A percentile compares a stretch with the other conserved stretches of the same genome.
phyloP scores from a whole-genome alignment of 1,140 invertebrate genomes.

The Drosophila varians region DNA sequence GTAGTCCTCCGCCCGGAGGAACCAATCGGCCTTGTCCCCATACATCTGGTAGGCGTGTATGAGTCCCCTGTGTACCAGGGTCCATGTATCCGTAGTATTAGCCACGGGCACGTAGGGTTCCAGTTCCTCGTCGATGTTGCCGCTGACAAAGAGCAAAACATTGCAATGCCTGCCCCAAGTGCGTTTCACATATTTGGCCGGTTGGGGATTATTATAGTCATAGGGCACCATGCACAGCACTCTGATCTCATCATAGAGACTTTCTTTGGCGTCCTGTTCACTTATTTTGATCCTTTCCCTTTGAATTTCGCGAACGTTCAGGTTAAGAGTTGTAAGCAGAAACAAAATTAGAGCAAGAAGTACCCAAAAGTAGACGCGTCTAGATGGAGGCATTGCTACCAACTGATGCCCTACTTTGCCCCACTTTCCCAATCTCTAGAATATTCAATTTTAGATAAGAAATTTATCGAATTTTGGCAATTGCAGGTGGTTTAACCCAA shows the following conservation, averaged over 20 bases:
- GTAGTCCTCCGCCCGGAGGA: constrained; percentile 44
- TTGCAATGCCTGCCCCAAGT: constrained; percentile 52
- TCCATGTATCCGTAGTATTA: constrained; percentile 45
- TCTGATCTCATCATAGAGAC: constrained; percentile 20
- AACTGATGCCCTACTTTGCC: constrained; percentile 5
- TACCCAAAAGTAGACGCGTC: constrained; percentile 24
- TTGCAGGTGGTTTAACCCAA: constrained; percentile 7
- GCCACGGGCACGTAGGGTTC: constrained; percentile 36
- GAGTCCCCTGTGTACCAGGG: constrained; percentile 27
- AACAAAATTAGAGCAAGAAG: constrained; percentile 25
- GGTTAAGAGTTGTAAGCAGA: constrained; percentile 3
- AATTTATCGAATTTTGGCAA: constrained; percentile 27
- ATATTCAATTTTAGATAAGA: constrained; percentile 23
- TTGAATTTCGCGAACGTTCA: background rate
- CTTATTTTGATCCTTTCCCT: background rate
- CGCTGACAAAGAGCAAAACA: constrained; percentile 41
- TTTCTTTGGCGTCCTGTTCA: background rate
- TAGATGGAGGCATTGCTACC: constrained; percentile 27
- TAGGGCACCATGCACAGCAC: constrained; percentile 52
- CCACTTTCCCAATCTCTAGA: background rate
- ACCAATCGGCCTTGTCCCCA: constrained; percentile 33
- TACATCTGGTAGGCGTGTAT: constrained; percentile 30
- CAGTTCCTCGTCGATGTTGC: constrained; percentile 30
- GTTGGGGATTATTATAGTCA: constrained; percentile 4
- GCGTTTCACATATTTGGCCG: constrained; percentile 41